phyloP scores from a whole-genome alignment of 2,113 vertebrate species.

The Montifringilla adamsi region DNA sequence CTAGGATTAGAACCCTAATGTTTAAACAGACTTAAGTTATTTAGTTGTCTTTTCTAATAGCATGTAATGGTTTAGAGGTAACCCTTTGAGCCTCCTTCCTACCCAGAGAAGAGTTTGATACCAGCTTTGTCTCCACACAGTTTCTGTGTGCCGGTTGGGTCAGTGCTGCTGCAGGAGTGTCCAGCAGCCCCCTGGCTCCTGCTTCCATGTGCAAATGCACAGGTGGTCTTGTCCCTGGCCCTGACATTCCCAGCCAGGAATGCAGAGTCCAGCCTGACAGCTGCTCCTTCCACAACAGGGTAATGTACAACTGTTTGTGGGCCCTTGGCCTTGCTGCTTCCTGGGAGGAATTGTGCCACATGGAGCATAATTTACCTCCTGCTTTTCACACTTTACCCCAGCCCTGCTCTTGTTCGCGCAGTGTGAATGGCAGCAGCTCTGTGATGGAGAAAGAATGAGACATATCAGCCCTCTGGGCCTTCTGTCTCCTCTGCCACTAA shows the following conservation, averaged over 20 bases:
- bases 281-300: not conserved
- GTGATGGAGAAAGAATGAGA: slow-evolving; percentile 36
- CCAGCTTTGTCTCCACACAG: not conserved
- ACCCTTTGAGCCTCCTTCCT: not conserved
- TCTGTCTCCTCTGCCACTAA: not conserved
- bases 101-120: not conserved
- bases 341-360: not conserved
- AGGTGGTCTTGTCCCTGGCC: not conserved
- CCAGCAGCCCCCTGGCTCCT: not conserved
- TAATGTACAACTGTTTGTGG: not conserved
- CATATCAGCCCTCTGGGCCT: slow-evolving; percentile 25
- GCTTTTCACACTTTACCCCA: slow-evolving; percentile 8
- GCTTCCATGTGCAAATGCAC: not conserved
- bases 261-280: not conserved
- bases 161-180: not conserved
- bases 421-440: slow-evolving; percentile 52
- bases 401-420: not conserved
- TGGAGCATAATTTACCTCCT: slow-evolving; percentile 11
- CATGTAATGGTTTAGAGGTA: not conserved
- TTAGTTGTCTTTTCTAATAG: not conserved
- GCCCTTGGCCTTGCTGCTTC: not conserved
- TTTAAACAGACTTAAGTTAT: slow-evolving; percentile 7
- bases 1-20: not conserved
- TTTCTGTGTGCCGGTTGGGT: not conserved
- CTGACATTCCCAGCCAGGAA: not conserved